These are phyloP conservation scores for Acanthosepion esculentum DNA, from an alignment of 2,888 invertebrate genomes.

Conservation along the genomic window DNA sequence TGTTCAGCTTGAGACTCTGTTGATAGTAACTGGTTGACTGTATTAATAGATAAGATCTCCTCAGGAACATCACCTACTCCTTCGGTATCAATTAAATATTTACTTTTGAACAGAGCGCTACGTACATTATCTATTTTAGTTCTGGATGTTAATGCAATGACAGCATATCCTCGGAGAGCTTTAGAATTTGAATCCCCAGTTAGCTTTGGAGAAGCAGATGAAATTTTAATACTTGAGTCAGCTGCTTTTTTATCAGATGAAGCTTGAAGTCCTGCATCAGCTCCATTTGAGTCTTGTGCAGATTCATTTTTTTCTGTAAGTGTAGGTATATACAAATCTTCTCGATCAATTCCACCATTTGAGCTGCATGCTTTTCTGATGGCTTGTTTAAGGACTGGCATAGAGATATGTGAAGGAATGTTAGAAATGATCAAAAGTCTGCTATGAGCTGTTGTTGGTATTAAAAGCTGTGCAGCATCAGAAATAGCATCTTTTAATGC, in stretches of 20 bases:
- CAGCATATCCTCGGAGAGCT: slow-evolving; percentile 68
- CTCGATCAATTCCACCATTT: slow-evolving; percentile 69
- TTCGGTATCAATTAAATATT: slow-evolving; percentile 62
- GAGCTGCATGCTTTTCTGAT: slow-evolving; percentile 65
- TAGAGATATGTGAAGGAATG: slow-evolving; percentile 65
- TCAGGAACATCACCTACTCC: slow-evolving; percentile 65
- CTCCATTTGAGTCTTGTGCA: neutral
- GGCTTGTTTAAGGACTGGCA: slow-evolving; percentile 61
- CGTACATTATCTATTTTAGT: slow-evolving; percentile 69
- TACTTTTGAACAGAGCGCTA: slow-evolving; percentile 66
- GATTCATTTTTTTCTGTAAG: slow-evolving; percentile 14
- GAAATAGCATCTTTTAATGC: slow-evolving; percentile 67
- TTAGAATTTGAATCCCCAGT: neutral
- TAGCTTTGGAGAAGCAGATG: neutral
- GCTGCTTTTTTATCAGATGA: neutral
- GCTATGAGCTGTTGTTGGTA: slow-evolving; percentile 64
- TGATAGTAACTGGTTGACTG: slow-evolving; percentile 66
- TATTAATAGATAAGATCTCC: slow-evolving; percentile 65
- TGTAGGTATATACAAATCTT: slow-evolving; percentile 71
- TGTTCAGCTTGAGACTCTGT: slow-evolving; percentile 66
- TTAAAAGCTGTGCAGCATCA: slow-evolving; percentile 66
- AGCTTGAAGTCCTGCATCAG: neutral
- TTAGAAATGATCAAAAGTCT: slow-evolving; percentile 71
- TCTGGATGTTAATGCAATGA: slow-evolving; percentile 68
- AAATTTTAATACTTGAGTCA: neutral